Evolutionary conservation across 2,888 invertebrate species (phyloP), one percentile per base, ranked within the genome.

Genomic region (Lithosia quadra): DNA sequence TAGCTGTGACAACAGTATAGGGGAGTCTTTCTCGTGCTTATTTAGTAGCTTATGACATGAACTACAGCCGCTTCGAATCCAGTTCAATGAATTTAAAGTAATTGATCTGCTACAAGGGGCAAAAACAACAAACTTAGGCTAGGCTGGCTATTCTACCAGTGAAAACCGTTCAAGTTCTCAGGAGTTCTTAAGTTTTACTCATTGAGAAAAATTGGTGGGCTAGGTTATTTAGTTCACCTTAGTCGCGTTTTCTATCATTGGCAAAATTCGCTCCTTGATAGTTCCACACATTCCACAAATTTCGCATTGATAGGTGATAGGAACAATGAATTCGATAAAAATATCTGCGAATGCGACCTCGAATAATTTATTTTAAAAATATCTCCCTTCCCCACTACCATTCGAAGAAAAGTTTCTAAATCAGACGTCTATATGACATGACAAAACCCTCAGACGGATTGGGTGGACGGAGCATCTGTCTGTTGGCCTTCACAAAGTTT

Each of bases 371-470:
- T 49, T 49, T 49, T 4, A 49, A n/a, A 49, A 49, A 49, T 49
- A 49, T n/a, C 7, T n/a, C 49, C n/a, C 49, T 49, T 49, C 8
- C 8, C 49, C 22, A 18, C 10, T 58, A 10, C 5, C 62, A 72
- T 66, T 70, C 57, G 69, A 65, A 66, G 61, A 68, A 70, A 69
- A 59, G 63, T 75, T 77, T 68, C 66, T 63, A 72, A 78, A 74
- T 76, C 62, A 67, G 67, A 63, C 65, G 74, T 66, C 53, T 71
- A 75, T 69, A 83, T 86, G 86, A 87, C 88, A 88, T 91, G 91
- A 93, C 90, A 89, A 90, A 92, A 92, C 90, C 87, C 86, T 84
- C 83, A 84, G 78, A 87, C 84, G 85, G 87, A 88, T 88, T 88
- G 89, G 86, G 87, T 86, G 79, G 81, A 86, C 81, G 81, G 77